Evolutionary conservation across 1,140 invertebrate genomes (phyloP), one percentile per base, ranked within the genome.

Genomic region (Megathymus violae): DNA sequence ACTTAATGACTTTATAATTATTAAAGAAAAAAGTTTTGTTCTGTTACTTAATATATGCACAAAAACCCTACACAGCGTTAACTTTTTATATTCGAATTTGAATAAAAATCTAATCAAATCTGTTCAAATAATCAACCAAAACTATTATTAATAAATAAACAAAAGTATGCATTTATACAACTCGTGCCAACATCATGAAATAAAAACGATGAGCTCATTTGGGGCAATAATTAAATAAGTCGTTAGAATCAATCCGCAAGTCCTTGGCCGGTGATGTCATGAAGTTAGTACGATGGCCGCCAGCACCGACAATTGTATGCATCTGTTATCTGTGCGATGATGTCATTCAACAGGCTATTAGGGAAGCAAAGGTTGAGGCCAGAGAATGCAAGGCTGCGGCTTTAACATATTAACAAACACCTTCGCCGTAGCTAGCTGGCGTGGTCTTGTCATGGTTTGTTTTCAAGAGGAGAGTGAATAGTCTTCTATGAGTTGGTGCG

Each of bases 341-440:
- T 58, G 44, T 60, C 43, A 48, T 25, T 3, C 13, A 27, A n/a
- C 16, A 38, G 56, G 25, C 54, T 19, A 46, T 47, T 60, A 47
- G 43, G 38, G 56, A 38, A 4, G 31, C 44, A 60, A 60, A 60
- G 44, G 56, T 60, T 48, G 56, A 60, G 56, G 56, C 34, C 54
- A n/a, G 43, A 44, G 31, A 47, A 38, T 22, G 44, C 44, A 59
- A 59, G 43, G 54, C 19, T 19, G 5, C 2, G 1, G 2, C 1
- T 11, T 36, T 36, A 4, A 36, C 1, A 1, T 36, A 11, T 36
- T 36, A 36, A 11, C 34, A 36, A 2, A 36, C 0, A 36, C 34
- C 34, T 36, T 36, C 34, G 1, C 34, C 19, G n/a, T n/a, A n/a
- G n/a, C n/a, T n/a, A n/a, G n/a, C n/a, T n/a, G n/a, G n/a, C n/a